Percentiles rank a stretch among this genome's conserved stretches.
These are phyloP conservation scores for Crotalus tigris DNA, from an alignment of 2,113 vertebrate genomes.

Conservation along the genomic window DNA sequence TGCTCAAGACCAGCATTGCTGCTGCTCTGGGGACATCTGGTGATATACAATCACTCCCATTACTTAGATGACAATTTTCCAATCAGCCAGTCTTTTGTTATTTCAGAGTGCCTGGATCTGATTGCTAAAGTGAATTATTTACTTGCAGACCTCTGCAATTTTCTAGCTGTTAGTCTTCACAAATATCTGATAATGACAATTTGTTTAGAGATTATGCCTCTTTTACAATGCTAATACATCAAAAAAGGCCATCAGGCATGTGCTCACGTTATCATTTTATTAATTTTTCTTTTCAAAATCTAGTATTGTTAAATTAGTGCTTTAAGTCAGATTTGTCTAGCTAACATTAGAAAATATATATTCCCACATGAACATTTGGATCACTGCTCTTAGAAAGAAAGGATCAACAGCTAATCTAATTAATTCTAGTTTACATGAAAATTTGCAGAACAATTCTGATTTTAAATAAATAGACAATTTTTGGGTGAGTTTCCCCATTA, in stretches of 20 bases:
- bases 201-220: background rate
- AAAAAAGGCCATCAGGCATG: background rate
- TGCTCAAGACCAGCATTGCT: background rate
- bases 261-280: background rate
- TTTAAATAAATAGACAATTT: conserved; percentile 12
- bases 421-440: conserved; percentile 27
- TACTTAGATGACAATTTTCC: background rate
- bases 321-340: conserved; percentile 16
- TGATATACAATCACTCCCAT: background rate
- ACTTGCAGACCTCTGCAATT: background rate
- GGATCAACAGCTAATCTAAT: background rate
- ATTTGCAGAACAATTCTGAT: conserved; percentile 29
- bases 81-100: background rate
- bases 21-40: background rate
- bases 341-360: background rate
- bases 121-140: background rate
- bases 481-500: conserved; percentile 48
- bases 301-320: background rate
- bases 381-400: conserved; percentile 26
- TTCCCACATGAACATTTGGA: accelerated
- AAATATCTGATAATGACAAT: background rate
- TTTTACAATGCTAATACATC: background rate
- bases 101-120: background rate
- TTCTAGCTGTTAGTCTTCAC: background rate
- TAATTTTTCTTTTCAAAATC: conserved; percentile 1